These are phyloP conservation scores for Choristoneura rosaceana DNA, from an alignment of 2,888 invertebrate genomes.

Conservation along the genomic window DNA sequence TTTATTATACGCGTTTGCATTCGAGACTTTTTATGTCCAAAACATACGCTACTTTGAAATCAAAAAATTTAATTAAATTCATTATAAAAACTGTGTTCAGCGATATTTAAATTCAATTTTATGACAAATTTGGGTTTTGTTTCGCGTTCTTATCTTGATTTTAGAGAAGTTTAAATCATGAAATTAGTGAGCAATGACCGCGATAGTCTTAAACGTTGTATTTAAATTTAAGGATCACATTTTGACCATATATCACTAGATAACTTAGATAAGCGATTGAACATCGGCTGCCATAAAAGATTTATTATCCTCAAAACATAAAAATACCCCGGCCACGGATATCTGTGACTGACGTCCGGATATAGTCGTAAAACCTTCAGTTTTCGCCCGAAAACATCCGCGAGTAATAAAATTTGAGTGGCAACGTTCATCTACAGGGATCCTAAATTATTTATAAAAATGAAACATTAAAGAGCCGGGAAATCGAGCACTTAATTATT, in stretches of 20 bases:
- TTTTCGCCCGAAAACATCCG: constrained; percentile 14
- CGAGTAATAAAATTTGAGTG: constrained; percentile 17
- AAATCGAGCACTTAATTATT: constrained; percentile 5
- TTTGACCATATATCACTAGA: background rate
- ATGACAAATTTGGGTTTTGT: no score
- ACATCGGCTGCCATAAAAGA: background rate
- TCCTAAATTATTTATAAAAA: constrained; percentile 6
- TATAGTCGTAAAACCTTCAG: constrained; percentile 21
- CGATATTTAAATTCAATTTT: no score
- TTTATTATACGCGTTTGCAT: no score
- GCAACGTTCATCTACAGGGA: constrained; percentile 13
- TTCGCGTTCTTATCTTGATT: no score
- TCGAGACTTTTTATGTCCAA: no score
- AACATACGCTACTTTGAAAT: no score
- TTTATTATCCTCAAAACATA: constrained; percentile 4
- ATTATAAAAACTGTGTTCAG: no score
- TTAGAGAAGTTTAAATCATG: no score
- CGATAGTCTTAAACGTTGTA: no score
- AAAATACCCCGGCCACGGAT: constrained; percentile 17
- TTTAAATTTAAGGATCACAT: no score
- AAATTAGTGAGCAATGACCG: no score
- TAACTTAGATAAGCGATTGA: background rate
- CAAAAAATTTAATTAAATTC: no score
- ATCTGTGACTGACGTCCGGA: constrained; percentile 29
- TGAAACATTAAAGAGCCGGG: constrained; percentile 5